phyloP scores from a whole-genome alignment of 2,888 invertebrate species.

The Pherbina coryleti region DNA sequence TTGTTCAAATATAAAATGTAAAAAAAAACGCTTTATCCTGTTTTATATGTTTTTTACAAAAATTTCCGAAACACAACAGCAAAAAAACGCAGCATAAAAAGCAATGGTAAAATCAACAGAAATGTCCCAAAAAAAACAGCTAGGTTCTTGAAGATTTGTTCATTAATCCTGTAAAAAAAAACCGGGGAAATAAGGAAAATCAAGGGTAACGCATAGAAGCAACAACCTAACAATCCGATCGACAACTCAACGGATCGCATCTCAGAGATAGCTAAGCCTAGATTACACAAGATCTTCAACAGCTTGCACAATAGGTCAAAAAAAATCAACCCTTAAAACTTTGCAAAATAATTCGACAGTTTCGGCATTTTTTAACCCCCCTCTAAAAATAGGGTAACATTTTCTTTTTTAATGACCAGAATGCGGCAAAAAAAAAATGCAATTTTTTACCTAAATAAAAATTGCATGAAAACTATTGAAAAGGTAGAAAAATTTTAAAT shows the following conservation, averaged over 20 bases:
- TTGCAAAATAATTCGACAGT: neutral
- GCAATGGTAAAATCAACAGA: neutral
- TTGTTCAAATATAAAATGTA: slow-evolving; percentile 43
- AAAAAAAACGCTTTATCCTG: no score
- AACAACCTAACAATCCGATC: neutral
- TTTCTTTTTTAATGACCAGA: slow-evolving; percentile 14
- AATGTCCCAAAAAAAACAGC: slow-evolving; percentile 5
- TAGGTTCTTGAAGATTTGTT: slow-evolving; percentile 11
- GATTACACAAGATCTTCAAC: slow-evolving; percentile 52
- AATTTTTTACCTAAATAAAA: slow-evolving; percentile 40
- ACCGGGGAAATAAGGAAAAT: neutral
- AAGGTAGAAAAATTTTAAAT: slow-evolving; percentile 36
- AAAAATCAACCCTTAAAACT: slow-evolving; percentile 20
- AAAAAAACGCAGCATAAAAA: slow-evolving; percentile 14
- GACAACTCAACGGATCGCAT: neutral
- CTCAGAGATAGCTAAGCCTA: neutral
- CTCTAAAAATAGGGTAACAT: slow-evolving; percentile 15
- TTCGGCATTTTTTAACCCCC: slow-evolving; percentile 17
- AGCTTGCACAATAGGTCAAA: slow-evolving; percentile 26
- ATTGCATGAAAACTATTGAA: slow-evolving; percentile 8
- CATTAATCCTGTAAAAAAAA: neutral
- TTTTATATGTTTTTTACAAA: neutral
- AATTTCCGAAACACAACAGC: neutral
- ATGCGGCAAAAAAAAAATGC: slow-evolving; percentile 10
- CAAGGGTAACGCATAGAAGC: neutral